Conservation (phyloP, 2,113 vertebrate genomes). For the Orthonyx spaldingii region DNA sequence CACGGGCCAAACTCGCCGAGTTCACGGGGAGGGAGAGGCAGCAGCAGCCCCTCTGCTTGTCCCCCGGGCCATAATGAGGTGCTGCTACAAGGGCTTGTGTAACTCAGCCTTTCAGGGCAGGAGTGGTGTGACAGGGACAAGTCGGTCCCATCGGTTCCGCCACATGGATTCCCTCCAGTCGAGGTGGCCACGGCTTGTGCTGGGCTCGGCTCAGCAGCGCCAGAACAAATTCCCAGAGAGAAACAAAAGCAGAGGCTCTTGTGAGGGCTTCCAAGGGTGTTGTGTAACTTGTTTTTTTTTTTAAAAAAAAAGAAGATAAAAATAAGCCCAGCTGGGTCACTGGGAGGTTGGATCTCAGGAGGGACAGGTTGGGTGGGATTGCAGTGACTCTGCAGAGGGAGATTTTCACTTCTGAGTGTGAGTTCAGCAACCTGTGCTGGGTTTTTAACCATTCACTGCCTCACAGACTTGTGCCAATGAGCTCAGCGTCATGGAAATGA, state of each 20-base stretch:
- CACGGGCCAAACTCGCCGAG: background rate
- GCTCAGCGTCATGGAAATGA: background rate
- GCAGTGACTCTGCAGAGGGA: background rate
- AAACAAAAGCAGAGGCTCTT: constrained; percentile 1
- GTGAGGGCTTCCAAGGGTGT: background rate
- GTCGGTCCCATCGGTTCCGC: background rate
- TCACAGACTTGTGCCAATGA: background rate
- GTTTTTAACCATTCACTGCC: background rate
- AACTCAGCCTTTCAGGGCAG: constrained; percentile 36
- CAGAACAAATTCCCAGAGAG: background rate
- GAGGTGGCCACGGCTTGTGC: background rate
- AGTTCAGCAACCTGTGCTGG: background rate
- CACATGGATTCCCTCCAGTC: background rate
- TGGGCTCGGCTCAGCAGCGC: background rate
- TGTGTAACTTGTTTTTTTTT: background rate
- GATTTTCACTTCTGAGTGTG: background rate
- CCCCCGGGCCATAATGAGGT: background rate
- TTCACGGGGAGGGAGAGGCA: background rate
- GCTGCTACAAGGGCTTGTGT: background rate
- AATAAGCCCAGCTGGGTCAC: background rate
- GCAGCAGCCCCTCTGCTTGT: constrained; percentile 15
- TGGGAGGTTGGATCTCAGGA: background rate
- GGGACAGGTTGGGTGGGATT: background rate
- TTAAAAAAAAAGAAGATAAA: background rate
- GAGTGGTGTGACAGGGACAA: background rate